phyloP scores from a whole-genome alignment of 2,888 invertebrate genomes.

The Mimas tiliae region DNA sequence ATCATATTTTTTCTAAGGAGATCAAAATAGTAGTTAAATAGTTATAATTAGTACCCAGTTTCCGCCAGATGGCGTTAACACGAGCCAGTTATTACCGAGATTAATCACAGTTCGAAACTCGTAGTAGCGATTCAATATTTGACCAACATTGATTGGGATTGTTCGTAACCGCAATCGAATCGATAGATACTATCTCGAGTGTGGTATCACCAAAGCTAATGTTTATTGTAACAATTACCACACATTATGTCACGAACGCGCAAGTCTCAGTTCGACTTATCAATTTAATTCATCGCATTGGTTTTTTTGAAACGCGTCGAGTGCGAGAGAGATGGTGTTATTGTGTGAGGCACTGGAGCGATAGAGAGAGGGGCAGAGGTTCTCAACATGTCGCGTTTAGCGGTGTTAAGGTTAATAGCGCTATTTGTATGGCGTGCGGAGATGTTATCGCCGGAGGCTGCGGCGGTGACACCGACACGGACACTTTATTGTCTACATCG shows the following conservation, averaged over 20 bases:
- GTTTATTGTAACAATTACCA: constrained; percentile 69
- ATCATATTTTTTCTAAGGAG: neutral
- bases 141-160: constrained; percentile 18
- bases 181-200: constrained; percentile 14
- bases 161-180: constrained; percentile 30
- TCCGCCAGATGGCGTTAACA: constrained; percentile 4
- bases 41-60: neutral
- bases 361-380: constrained; percentile 44
- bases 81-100: constrained; percentile 4
- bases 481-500: constrained; percentile 58
- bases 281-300: constrained; percentile 66
- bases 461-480: constrained; percentile 44
- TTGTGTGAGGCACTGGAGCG: constrained; percentile 31
- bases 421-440: constrained; percentile 72
- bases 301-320: constrained; percentile 55
- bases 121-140: constrained; percentile 5
- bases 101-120: constrained; percentile 3
- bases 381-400: constrained; percentile 66
- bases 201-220: constrained; percentile 40
- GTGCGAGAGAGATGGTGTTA: constrained; percentile 43
- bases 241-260: constrained; percentile 65
- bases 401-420: constrained; percentile 78
- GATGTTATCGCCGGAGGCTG: constrained; percentile 69
- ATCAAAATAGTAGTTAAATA: neutral
- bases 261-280: constrained; percentile 53